Evolutionary conservation across 2,797 vertebrate species (phyloP), one percentile per base, ranked within the genome.

Genomic region (Hydrolagus colliei): DNA sequence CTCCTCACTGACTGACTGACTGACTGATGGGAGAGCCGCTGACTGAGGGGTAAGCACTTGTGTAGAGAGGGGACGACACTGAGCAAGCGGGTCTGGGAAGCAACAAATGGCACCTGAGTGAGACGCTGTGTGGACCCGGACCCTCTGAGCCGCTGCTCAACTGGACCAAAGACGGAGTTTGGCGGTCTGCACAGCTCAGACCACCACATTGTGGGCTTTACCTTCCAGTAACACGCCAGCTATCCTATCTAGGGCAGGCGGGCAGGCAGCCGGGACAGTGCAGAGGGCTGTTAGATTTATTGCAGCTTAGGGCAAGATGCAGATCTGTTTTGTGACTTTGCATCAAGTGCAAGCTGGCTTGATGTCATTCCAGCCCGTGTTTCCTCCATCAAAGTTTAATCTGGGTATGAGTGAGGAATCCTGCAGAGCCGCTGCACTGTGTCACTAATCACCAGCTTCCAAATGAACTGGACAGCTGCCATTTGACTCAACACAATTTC

Each of bases 351-450:
- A 87, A 2, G 77, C 87, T 87, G 87, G 73, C 85, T 87, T 89
- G 88, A 90, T 90, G 86, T 87, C 89, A 90, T 88, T 91, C 88
- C 87, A 90, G 85, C 61, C 86, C 27, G 1, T 86, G 52, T 88
- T 89, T 89, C 85, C 87, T 87, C 78, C 88, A 89, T 88, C 85
- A 80, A 13, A 89, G 85, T 89, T 91, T 90, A 88, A 90, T 89
- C 77, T 71, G 87, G 71, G 27, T 86, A 82, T 41, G 86, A 87
- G 86, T 87, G 87, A 88, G 87, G 86, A 88, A 88, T 87, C 22
- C 59, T 72, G 32, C 63, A 87, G 80, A 80, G 86, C 73, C 0
- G 2, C 6, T 87, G 59, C 18, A 6, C 67, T 74, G 67, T 90
- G 3, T 88, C 89, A 88, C 86, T 88, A 86, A 86, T 90, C 87